Evolutionary conservation across 2,888 invertebrate species (phyloP).

Genomic region (Acanthosepion pharaonis): DNA sequence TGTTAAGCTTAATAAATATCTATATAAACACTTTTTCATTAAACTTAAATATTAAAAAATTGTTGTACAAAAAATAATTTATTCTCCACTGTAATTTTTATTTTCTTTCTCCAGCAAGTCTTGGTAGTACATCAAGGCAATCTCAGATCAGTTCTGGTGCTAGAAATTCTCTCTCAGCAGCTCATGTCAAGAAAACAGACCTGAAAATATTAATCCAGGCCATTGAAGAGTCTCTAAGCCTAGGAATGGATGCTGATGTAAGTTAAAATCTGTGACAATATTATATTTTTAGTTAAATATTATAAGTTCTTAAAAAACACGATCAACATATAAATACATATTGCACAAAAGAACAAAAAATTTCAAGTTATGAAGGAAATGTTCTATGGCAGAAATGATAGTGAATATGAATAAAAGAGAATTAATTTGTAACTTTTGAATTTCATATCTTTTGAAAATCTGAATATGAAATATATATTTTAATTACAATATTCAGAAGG

Average conservation of each 20-base stretch:
- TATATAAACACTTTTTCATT: too few relatives aligned
- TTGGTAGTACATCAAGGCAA: slow-evolving; percentile 42
- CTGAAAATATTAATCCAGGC: slow-evolving; percentile 67
- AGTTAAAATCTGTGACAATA: neutral
- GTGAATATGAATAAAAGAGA: too few relatives aligned
- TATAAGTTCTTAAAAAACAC: neutral
- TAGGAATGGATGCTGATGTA: slow-evolving; percentile 69
- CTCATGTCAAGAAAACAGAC: slow-evolving; percentile 73
- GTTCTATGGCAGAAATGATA: too few relatives aligned
- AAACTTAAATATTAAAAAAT: too few relatives aligned
- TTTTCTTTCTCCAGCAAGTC: neutral
- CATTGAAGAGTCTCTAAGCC: slow-evolving; percentile 71
- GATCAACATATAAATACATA: neutral
- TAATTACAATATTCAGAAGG: too few relatives aligned
- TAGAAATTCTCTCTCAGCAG: slow-evolving; percentile 70
- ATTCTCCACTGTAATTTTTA: neutral
- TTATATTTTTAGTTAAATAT: neutral
- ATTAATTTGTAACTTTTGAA: too few relatives aligned
- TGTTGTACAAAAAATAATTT: neutral
- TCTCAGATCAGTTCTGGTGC: slow-evolving; percentile 66
- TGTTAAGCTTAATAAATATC: too few relatives aligned
- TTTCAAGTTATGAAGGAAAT: too few relatives aligned
- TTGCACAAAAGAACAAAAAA: too few relatives aligned
- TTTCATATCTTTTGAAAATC: too few relatives aligned
- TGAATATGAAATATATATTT: too few relatives aligned